Base-by-base conservation (phyloP, 2,113 vertebrate genomes). In the Okapia johnstoni region DNA sequence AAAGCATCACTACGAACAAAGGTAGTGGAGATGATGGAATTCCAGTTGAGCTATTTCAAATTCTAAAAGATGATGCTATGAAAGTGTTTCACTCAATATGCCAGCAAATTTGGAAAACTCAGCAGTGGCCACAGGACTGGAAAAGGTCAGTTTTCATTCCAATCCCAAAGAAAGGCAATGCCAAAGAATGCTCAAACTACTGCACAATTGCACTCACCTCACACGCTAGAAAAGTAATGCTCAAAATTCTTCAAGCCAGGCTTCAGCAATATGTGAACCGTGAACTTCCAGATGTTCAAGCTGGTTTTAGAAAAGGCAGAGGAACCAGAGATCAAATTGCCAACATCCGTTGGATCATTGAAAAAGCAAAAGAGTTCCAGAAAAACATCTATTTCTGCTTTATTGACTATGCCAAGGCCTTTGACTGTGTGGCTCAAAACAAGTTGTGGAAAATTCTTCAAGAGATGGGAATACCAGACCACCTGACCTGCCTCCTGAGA, bases 331-430 rank as follows among this genome's bases (percentile, higher is more conserved):
- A 10, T 66, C 16, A n/a, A 66, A 66, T 10, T 66, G 33, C 61
- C 61, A 66, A 10, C 4, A 19, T n/a, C 16, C 3, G 0, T 0
- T n/a, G 61, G 16, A 66, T 66, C 61, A n/a, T n/a, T n/a, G 33
- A 66, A 19, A 66, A 66, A 66, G 33, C 7, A 63, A 63, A 7
- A n/a, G 33, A 66, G 0, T 66, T 66, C 16, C 61, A n/a, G 33
- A 19, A 66, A 66, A 66, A 19, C 8, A 66, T 19, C 33, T 19
- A 17, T 3, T n/a, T 66, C 61, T 66, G 61, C 33, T 66, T 66
- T n/a, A 66, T 19, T 66, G 61, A 66, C 61, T n/a, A 66, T n/a
- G 16, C 16, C 7, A 66, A 66, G 19, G 7, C 16, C 16, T 66
- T 66, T 66, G 61, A 8, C 16, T 66, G 0, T 66, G 61, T n/a